Evolutionary conservation across 2,797 vertebrate species (phyloP).

Genomic region (Tragopan temminckii): DNA sequence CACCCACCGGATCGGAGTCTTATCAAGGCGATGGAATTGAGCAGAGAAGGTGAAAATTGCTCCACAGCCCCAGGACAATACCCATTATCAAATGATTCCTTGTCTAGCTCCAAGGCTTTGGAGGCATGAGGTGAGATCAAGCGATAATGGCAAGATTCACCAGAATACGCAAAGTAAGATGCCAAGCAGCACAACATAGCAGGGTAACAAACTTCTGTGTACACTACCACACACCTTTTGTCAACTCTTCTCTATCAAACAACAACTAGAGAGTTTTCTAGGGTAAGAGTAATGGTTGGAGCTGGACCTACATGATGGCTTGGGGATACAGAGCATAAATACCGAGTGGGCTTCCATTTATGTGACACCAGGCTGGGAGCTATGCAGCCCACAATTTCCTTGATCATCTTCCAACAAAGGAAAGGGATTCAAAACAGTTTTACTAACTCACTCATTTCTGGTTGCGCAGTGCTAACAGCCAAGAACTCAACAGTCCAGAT

Average conservation of each 20-base stretch:
- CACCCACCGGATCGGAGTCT: background rate
- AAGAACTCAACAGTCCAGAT: background rate
- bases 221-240: background rate
- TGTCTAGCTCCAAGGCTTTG: background rate
- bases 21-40: background rate
- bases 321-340: background rate
- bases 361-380: background rate
- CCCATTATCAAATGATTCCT: background rate
- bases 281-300: background rate
- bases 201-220: rapidly evolving
- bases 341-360: background rate
- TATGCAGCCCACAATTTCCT: background rate
- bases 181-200: background rate
- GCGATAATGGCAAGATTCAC: background rate
- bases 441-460: conserved; percentile 11
- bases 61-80: background rate
- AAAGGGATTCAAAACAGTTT: conserved; percentile 29
- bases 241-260: background rate
- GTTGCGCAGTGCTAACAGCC: background rate
- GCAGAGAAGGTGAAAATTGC: background rate
- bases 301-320: rapidly evolving
- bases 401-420: background rate
- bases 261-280: background rate
- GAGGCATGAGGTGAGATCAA: background rate
- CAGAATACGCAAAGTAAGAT: background rate